Evolutionary conservation across 2,113 vertebrate genomes (phyloP).

Genomic region (Lota lota): DNA sequence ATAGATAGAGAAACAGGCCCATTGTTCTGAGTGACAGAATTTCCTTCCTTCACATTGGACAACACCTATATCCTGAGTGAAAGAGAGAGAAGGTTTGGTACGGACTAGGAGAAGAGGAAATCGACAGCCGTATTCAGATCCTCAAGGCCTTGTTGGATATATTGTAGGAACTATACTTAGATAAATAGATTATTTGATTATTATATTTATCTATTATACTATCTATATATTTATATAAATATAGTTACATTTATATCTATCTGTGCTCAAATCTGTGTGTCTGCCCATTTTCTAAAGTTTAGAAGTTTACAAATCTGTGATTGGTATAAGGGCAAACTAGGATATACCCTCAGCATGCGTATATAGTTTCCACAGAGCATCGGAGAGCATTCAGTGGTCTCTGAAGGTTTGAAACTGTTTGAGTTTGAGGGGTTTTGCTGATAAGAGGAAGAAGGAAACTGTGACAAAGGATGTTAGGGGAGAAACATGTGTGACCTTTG

Average conservation of each 20-base stretch:
- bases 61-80: slow-evolving; percentile 83
- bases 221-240: neutral
- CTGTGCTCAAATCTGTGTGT: neutral
- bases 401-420: neutral
- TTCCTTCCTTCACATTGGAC: slow-evolving; percentile 81
- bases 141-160: slow-evolving; percentile 11
- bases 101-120: slow-evolving; percentile 42
- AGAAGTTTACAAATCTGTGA: neutral
- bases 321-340: too few relatives aligned
- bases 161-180: slow-evolving; percentile 6
- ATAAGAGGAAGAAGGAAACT: slow-evolving; percentile 61
- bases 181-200: neutral
- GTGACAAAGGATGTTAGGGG: slow-evolving; percentile 62
- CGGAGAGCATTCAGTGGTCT: neutral
- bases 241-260: neutral
- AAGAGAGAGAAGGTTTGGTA: slow-evolving; percentile 39
- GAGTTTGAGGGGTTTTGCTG: slow-evolving; percentile 31
- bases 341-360: too few relatives aligned
- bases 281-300: neutral
- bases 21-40: slow-evolving; percentile 83
- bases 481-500: slow-evolving; percentile 73
- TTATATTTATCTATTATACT: neutral
- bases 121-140: slow-evolving; percentile 19
- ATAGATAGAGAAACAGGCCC: slow-evolving; percentile 80
- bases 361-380: neutral